Evolutionary conservation across 2,113 vertebrate species (phyloP).

Genomic region (Dinomys branickii): DNA sequence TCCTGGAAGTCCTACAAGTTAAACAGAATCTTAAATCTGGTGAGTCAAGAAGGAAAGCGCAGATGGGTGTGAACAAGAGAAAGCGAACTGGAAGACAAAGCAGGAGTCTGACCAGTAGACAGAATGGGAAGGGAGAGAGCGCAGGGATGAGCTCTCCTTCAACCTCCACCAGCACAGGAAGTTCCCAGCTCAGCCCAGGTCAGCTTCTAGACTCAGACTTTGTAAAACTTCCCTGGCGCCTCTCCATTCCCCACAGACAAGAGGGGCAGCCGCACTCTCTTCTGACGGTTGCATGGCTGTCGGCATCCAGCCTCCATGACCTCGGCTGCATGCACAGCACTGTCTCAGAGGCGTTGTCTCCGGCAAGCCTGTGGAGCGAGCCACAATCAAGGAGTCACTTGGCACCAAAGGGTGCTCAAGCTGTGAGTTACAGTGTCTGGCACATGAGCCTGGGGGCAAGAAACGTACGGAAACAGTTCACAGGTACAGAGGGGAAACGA

Average conservation of each 20-base stretch:
- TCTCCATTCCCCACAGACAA: constrained; percentile 60
- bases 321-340: constrained; percentile 21
- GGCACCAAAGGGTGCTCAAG: constrained; percentile 40
- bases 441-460: not conserved
- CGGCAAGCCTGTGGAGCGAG: constrained; percentile 25
- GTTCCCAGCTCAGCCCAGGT: constrained; percentile 52
- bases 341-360: constrained; percentile 68
- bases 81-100: not conserved
- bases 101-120: not conserved
- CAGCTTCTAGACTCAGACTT: constrained; percentile 71
- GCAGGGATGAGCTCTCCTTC: constrained; percentile 59
- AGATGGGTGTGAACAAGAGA: not conserved
- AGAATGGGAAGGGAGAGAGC: not conserved
- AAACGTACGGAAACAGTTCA: not conserved
- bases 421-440: constrained; percentile 39
- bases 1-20: constrained; percentile 71
- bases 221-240: constrained; percentile 67
- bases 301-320: constrained; percentile 44
- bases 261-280: constrained; percentile 37
- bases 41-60: constrained; percentile 55
- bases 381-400: constrained; percentile 63
- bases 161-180: constrained; percentile 67
- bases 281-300: constrained; percentile 26
- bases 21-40: constrained; percentile 69
- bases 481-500: rapidly evolving